Evolutionary conservation across 2,113 vertebrate species (phyloP), one percentile per base, ranked within the genome.

Genomic region (Pollimyrus isidori): DNA sequence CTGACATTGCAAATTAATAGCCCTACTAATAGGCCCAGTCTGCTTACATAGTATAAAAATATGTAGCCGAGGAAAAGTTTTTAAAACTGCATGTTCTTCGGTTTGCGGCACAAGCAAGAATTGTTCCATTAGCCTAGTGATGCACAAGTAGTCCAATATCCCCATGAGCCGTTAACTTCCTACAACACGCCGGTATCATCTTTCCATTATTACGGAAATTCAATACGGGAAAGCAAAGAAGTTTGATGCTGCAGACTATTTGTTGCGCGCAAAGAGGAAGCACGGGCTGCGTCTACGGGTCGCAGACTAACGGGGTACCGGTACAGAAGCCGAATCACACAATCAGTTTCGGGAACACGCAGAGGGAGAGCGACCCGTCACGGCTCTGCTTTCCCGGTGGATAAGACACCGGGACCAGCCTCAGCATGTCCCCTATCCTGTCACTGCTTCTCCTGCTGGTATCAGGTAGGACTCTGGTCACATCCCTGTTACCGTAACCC

Each of bases 161-260:
- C 94, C 93, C 92, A 58, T 48, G 93, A 91, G 94, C 90, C 90
- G 91, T 92, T 93, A 92, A 90, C 93, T 90, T 91, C 89, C 82
- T 90, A 76, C 89, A 92, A 91, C 92, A 92, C 80, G 89, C 87
- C 89, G 93, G 92, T 95, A 96, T 96, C 96, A 93, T 92, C 93
- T 97, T 96, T 96, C 95, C 89, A 73, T 15, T 90, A 90, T 92
- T 92, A 95, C 91, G 92, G 94, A 95, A 95, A 95, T 95, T 95
- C 95, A 93, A 95, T 95, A 89, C 52, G 73, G 58, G 90, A 90
- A 69, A 88, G 90, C 80, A 90, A 48, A 88, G 93, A 93, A 91
- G 92, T 94, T 91, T 92, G 91, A 86, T 11, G 90, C 87, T 80
- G 82, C 45, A 30, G 21, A 76, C 49, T 80, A 87, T 83, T 85